These are phyloP conservation scores for Meloidogyne chitwoodi DNA, from an alignment of 1,140 invertebrate species.

Conservation along the genomic window DNA sequence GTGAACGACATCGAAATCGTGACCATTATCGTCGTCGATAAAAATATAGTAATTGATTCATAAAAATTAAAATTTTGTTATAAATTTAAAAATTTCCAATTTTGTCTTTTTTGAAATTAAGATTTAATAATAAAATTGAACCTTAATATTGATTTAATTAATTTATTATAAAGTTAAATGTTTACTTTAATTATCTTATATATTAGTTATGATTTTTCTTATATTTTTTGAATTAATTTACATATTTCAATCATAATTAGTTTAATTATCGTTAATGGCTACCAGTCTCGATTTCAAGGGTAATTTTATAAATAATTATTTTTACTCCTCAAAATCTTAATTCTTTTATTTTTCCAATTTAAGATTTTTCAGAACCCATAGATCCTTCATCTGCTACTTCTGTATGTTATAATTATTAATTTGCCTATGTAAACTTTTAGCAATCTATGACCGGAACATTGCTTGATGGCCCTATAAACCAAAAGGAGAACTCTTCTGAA, in stretches of 20 bases:
- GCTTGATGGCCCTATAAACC: background rate
- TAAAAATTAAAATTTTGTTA: no score
- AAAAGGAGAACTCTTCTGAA: constrained; percentile 10
- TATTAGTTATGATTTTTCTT: background rate
- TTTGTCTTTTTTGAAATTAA: no score
- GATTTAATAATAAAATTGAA: no score
- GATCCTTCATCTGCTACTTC: background rate
- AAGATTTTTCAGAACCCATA: background rate
- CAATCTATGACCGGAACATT: background rate
- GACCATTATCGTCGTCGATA: constrained; percentile 28
- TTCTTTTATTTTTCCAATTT: background rate
- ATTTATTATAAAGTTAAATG: background rate
- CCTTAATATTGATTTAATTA: no score
- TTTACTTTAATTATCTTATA: background rate
- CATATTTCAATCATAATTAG: background rate
- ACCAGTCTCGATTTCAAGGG: background rate
- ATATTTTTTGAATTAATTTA: background rate
- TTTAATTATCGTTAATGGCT: background rate
- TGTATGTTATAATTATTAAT: background rate
- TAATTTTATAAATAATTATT: background rate
- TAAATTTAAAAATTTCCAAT: no score
- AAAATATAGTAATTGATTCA: background rate
- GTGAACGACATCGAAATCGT: constrained; percentile 31
- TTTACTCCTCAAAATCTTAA: background rate
- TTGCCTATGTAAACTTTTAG: background rate